Percentiles rank a stretch among this genome's conserved stretches.
These are phyloP conservation scores for cat (Felis catus) DNA, from an alignment of 2,113 vertebrate species.

Conservation along the genomic window DNA sequence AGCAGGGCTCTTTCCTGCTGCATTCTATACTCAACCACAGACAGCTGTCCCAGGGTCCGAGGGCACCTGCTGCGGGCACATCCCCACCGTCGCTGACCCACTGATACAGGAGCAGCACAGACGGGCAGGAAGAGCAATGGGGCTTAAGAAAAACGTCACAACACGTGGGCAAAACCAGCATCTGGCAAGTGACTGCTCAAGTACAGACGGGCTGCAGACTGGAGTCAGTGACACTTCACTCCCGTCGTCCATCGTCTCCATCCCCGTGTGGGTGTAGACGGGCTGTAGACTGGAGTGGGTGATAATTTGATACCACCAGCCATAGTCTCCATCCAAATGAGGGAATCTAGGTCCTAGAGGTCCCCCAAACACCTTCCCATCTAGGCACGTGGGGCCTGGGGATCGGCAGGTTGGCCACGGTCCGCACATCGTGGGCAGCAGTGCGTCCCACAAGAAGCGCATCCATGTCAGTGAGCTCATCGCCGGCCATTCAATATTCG, in stretches of 20 bases:
- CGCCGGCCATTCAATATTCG: too few species aligned
- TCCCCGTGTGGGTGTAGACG: too few species aligned
- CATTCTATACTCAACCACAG: too few species aligned
- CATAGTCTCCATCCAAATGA: too few species aligned
- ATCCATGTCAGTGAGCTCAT: neutral
- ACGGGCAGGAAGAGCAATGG: neutral
- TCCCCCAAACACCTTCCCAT: neutral
- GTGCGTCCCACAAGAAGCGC: neutral
- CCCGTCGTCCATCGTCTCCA: too few species aligned
- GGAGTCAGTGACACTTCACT: too few species aligned
- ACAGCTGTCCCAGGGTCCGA: neutral
- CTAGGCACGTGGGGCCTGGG: neutral
- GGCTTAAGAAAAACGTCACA: neutral
- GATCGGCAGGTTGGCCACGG: neutral
- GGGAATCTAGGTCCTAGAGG: too few species aligned
- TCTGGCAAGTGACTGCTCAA: neutral
- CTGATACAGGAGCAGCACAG: neutral
- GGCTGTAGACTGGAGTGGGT: neutral
- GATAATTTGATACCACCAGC: too few species aligned
- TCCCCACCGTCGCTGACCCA: fast-evolving
- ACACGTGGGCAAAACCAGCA: neutral
- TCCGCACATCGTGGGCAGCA: fast-evolving
- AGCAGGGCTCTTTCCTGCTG: too few species aligned
- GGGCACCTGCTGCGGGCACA: neutral
- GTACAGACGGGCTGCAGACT: fast-evolving